Conservation (phyloP, 2,888 invertebrate species). For the Tachina fera region DNA sequence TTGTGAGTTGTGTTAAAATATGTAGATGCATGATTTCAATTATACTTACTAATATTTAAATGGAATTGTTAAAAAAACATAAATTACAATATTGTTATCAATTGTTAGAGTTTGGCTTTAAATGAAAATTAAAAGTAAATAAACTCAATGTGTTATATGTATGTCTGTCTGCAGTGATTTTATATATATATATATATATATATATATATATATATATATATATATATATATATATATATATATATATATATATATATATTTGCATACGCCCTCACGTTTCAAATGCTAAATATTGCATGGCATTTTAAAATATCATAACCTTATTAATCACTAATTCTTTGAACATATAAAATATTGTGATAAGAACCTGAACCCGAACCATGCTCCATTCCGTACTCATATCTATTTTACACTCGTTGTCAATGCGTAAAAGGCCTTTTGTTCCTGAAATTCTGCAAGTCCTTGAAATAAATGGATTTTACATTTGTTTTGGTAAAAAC, state of each 20-base stretch:
- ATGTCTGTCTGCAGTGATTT: neutral
- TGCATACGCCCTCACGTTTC: neutral
- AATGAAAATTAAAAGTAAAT: neutral
- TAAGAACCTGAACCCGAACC: slow-evolving; percentile 32
- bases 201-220: no score
- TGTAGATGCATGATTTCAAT: slow-evolving; percentile 1
- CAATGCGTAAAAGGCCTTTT: no score
- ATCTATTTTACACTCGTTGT: no score
- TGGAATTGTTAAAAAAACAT: neutral
- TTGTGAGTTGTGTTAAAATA: neutral
- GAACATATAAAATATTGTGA: slow-evolving; percentile 1
- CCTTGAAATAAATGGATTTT: no score
- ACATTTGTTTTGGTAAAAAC: no score
- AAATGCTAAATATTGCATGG: slow-evolving; percentile 2
- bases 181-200: neutral
- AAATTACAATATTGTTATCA: slow-evolving; percentile 41
- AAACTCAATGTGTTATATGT: neutral
- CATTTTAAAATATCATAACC: slow-evolving; percentile 22
- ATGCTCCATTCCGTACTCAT: no score
- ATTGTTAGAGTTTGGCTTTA: slow-evolving; percentile 9
- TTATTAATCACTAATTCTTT: neutral
- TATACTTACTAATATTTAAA: neutral
- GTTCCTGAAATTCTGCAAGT: no score
- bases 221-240: no score
- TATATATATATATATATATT: no score